These are phyloP conservation scores for Scyliorhinus canicula DNA, from an alignment of 2,797 vertebrate genomes.

Conservation along the genomic window DNA sequence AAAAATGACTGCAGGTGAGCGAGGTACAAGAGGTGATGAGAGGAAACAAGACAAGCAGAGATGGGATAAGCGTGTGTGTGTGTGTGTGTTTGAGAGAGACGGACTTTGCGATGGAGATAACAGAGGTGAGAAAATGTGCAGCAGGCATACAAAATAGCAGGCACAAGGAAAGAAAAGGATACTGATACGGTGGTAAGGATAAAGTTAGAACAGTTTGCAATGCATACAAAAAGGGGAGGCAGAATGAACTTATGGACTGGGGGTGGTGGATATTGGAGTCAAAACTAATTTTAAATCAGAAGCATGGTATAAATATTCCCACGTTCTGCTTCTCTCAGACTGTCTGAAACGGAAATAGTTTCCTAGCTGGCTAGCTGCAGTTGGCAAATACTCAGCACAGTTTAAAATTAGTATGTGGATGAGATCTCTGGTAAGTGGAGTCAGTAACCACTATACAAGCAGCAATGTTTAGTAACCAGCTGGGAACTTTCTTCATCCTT, in stretches of 20 bases:
- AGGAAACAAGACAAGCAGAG: background rate
- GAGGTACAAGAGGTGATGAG: background rate
- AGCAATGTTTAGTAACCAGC: background rate
- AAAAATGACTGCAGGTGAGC: background rate
- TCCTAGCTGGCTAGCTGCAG: background rate
- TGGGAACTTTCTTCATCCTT: background rate
- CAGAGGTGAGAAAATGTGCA: background rate
- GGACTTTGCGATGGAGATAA: background rate
- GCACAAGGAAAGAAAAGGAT: background rate
- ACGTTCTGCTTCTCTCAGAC: background rate
- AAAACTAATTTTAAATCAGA: background rate
- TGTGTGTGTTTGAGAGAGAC: background rate
- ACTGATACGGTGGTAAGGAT: background rate
- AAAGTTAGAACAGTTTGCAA: background rate
- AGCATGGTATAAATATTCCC: background rate
- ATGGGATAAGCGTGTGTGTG: background rate
- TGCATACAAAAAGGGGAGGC: background rate
- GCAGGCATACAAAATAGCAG: background rate
- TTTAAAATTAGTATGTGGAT: background rate
- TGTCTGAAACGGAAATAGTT: background rate
- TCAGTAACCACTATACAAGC: background rate
- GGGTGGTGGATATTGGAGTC: background rate
- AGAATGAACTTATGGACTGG: background rate
- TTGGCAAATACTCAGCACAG: background rate
- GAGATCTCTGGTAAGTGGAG: background rate